Evolutionary conservation across 1,140 invertebrate species (phyloP), one percentile per base, ranked within the genome.

Genomic region (Aricia agestis): DNA sequence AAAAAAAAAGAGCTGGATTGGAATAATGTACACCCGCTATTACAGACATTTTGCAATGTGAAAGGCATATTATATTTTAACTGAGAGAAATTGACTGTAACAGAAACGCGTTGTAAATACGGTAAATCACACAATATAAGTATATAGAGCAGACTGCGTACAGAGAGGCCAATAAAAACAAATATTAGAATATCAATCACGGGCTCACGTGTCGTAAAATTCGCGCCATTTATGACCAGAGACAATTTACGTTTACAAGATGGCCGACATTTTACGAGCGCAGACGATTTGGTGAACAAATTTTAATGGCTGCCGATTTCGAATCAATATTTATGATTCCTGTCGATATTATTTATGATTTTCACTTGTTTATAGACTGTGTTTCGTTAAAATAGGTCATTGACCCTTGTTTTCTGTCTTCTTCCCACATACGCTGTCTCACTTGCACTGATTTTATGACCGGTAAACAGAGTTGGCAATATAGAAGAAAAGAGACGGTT

Each of bases 121-220:
- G n/a, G n/a, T n/a, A n/a, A n/a, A n/a, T 15, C 45, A 52, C 45
- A 52, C 10, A 52, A 52, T 52, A 52, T 15, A 52, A 52, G 9
- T 13, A 52, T 13, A 52, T 15, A 11, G 10, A 52, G 45, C 45
- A 13, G 10, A 52, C 45, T 36, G 45, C 45, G 45, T 4, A 52
- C 45, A 52, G 45, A 52, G 11, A 15, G 9, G 45, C 45, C 32
- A 45, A 67, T 57, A 58, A 45, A 58, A 65, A 45, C 66, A 69
- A 71, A 71, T 42, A 58, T 66, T 74, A 52, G 70, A 74, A 76
- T 74, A 77, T 76, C 77, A 81, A 81, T 80, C 77, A 77, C 75
- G 59, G 71, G 69, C 61, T 68, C 41, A 72, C n/a, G 45, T 32
- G 68, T 81, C 79, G 77, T 81, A 81, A 81, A 81, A 67, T 76